Base-by-base conservation (phyloP, 2,797 vertebrate genomes). In the Schizothorax lantsangensis region DNA sequence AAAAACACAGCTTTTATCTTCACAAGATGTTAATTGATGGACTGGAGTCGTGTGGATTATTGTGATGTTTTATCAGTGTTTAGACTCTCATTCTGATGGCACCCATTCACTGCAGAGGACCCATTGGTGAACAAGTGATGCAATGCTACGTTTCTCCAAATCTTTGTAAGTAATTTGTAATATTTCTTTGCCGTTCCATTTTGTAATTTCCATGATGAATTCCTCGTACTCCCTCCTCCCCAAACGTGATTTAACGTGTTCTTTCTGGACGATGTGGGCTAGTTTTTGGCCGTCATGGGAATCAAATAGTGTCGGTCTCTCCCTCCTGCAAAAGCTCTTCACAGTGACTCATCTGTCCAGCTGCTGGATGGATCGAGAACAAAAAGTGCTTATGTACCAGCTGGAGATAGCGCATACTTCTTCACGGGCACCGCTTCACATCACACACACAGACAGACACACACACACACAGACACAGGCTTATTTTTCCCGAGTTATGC, bases 281-380 rank as follows among this genome's bases (percentile, higher is more conserved):
- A 64, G 62, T 3, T 64, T 64, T 64, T 15, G 62, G 26, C 26
- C 5, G 2, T 30, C 12, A 3, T 30, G 62, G 26, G 26, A 64
- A 64, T 81, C 64, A 52, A 84, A 72, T 59, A 36, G 30, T 68
- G 19, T 69, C 43, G 4, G 75, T 80, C 66, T 84, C 81, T 81
- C 66, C 86, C 57, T 84, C 52, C 81, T 78, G 85, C 82, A 23
- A 88, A 86, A 85, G 64, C 69, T 71, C 45, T 90, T 79, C 79
- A 64, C 72, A 85, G 68, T 92, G 91, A 93, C 84, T 92, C 92
- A 92, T 92, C 88, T 92, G 88, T 90, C 89, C 92, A 92, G 92
- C 92, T 92, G 91, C 90, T 88, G 84, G 40, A 86, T 73, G 62
- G 83, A 81, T 86, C 49, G 79, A 90, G 83, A 88, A 92, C 88